Evolutionary conservation across 1,140 invertebrate species (phyloP).

Genomic region (Drosophila punjabiensis): DNA sequence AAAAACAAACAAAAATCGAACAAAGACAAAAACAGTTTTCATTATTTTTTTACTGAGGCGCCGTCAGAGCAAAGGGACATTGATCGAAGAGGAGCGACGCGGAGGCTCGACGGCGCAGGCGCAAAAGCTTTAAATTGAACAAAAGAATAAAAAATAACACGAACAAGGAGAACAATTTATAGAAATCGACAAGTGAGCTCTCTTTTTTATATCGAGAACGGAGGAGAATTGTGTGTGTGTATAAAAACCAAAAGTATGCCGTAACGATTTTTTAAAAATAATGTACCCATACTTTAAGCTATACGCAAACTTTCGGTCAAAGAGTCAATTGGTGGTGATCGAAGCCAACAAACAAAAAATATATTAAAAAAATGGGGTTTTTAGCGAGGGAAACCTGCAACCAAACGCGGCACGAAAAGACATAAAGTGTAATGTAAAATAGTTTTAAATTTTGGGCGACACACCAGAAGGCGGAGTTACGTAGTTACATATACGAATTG

Average conservation of each 20-base stretch:
- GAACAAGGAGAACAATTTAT: slow-evolving; percentile 56
- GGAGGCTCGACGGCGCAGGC: slow-evolving; percentile 64
- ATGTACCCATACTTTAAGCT: slow-evolving; percentile 66
- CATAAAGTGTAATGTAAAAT: slow-evolving; percentile 68
- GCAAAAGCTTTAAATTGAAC: slow-evolving; percentile 82
- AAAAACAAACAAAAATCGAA: slow-evolving; percentile 29
- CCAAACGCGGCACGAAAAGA: slow-evolving; percentile 39
- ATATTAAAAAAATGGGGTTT: slow-evolving; percentile 26
- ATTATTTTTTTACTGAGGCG: slow-evolving; percentile 81
- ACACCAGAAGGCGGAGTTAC: slow-evolving; percentile 52
- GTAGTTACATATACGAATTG: slow-evolving; percentile 67
- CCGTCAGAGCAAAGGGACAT: slow-evolving; percentile 36
- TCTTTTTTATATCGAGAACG: slow-evolving; percentile 64
- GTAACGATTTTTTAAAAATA: slow-evolving; percentile 67
- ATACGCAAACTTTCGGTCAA: slow-evolving; percentile 61
- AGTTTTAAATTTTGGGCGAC: slow-evolving; percentile 65
- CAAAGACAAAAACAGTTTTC: slow-evolving; percentile 58
- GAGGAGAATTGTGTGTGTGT: slow-evolving; percentile 53
- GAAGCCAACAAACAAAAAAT: slow-evolving; percentile 16
- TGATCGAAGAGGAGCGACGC: not conserved
- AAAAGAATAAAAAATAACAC: slow-evolving; percentile 56
- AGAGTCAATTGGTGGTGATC: slow-evolving; percentile 71
- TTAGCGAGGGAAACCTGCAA: slow-evolving; percentile 19
- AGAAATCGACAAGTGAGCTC: slow-evolving; percentile 34
- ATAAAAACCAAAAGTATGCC: slow-evolving; percentile 49